phyloP scores from a whole-genome alignment of 2,113 vertebrate genomes.

The Ceyx melanurus region DNA sequence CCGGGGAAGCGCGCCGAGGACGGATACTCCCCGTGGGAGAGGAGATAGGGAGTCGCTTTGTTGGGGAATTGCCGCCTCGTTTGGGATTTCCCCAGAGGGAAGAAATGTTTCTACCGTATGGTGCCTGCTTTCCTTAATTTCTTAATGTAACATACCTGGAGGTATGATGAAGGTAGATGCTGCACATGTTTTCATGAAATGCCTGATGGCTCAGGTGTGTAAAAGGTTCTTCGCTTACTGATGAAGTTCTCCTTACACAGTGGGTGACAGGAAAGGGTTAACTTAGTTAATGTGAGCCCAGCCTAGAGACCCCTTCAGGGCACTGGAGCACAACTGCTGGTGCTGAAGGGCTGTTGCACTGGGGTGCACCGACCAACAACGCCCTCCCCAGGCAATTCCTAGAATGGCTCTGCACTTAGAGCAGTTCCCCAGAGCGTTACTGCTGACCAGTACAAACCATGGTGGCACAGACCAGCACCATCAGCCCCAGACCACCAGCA shows the following conservation, averaged over 20 bases:
- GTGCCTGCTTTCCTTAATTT: neutral
- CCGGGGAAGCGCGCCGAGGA: no score
- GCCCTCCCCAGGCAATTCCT: neutral
- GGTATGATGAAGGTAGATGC: neutral
- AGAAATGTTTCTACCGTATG: neutral
- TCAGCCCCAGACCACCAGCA: neutral
- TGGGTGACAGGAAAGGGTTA: neutral
- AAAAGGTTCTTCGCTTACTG: neutral
- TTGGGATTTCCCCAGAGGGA: neutral
- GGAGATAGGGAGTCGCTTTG: neutral
- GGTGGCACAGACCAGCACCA: neutral
- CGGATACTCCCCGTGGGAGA: no score
- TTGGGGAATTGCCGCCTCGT: neutral
- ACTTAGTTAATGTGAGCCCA: neutral
- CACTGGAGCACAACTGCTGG: neutral
- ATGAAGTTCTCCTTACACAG: rapidly evolving
- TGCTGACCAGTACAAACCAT: neutral
- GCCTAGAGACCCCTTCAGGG: neutral
- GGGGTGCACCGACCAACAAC: neutral
- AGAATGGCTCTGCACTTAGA: neutral
- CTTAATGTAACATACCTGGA: neutral
- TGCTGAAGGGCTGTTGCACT: neutral
- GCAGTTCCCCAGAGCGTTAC: rapidly evolving
- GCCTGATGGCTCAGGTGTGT: neutral
- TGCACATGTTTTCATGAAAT: rapidly evolving